A percentile compares a stretch with the other conserved stretches of the same genome.
Evolutionary conservation across 2,888 invertebrate genomes (phyloP).

Genomic region (Callyntrura guangdongensis): DNA sequence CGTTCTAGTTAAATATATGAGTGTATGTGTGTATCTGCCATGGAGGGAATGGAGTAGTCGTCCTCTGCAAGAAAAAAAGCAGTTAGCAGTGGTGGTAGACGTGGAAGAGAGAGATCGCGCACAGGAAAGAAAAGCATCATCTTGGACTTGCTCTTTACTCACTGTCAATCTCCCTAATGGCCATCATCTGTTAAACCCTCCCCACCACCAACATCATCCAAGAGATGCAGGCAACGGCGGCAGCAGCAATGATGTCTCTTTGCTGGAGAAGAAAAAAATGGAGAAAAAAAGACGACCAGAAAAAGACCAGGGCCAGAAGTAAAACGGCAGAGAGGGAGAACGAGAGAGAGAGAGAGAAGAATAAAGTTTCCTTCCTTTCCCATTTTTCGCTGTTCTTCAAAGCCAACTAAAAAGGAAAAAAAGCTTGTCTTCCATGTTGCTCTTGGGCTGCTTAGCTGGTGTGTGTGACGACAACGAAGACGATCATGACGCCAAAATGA

Average conservation of each 20-base stretch:
- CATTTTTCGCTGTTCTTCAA: constrained; percentile 7
- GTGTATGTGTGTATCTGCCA: constrained; percentile 40
- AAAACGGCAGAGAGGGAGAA: constrained; percentile 18
- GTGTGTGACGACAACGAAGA: constrained; percentile 39
- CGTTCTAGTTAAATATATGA: constrained; percentile 58
- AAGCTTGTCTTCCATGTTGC: not conserved
- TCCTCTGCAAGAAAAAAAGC: constrained; percentile 21
- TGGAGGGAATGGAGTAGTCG: constrained; percentile 40
- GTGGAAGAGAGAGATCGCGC: constrained; percentile 19
- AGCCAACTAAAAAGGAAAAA: not conserved
- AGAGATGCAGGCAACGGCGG: not conserved
- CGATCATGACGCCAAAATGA: not conserved
- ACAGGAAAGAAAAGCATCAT: constrained; percentile 62
- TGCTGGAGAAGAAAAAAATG: constrained; percentile 43
- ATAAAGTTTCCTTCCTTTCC: constrained; percentile 35
- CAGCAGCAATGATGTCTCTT: constrained; percentile 72
- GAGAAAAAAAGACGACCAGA: constrained; percentile 4
- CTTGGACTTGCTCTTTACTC: constrained; percentile 81
- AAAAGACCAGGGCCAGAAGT: constrained; percentile 22
- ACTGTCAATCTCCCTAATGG: constrained; percentile 81
- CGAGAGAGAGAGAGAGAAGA: not conserved
- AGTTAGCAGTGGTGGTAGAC: constrained; percentile 43
- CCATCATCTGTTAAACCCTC: constrained; percentile 81
- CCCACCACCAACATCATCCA: constrained; percentile 54
- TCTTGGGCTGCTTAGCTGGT: not conserved